phyloP scores from a whole-genome alignment of 2,797 vertebrate genomes.

The Cossypha heuglini region DNA sequence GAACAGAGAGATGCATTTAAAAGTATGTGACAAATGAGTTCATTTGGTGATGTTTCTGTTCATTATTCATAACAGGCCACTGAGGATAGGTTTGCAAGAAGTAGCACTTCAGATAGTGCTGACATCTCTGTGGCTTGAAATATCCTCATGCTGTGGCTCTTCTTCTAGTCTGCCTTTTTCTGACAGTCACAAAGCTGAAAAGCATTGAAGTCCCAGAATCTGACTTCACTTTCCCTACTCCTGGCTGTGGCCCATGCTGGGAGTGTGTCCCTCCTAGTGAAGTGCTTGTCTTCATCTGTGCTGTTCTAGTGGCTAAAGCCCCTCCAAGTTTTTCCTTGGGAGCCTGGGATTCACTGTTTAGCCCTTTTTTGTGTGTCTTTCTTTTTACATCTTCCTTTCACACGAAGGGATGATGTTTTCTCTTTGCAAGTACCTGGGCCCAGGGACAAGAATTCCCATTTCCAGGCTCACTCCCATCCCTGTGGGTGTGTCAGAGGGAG shows the following conservation, averaged over 20 bases:
- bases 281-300: background rate
- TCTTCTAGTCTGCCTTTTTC: background rate
- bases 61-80: background rate
- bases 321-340: background rate
- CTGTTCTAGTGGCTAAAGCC: background rate
- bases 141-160: background rate
- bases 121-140: background rate
- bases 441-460: background rate
- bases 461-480: rapidly evolving
- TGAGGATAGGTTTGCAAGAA: background rate
- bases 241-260: background rate
- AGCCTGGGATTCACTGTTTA: background rate
- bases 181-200: background rate
- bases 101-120: background rate
- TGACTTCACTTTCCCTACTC: background rate
- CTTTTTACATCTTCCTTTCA: background rate
- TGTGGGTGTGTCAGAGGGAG: background rate
- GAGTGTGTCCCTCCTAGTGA: background rate
- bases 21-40: background rate
- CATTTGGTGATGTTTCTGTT: background rate
- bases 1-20: background rate
- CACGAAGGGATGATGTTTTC: background rate
- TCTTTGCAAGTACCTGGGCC: background rate
- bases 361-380: background rate
- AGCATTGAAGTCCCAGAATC: background rate